phyloP scores from a whole-genome alignment of 1,140 invertebrate species.

The Phenacoccus solenopsis region DNA sequence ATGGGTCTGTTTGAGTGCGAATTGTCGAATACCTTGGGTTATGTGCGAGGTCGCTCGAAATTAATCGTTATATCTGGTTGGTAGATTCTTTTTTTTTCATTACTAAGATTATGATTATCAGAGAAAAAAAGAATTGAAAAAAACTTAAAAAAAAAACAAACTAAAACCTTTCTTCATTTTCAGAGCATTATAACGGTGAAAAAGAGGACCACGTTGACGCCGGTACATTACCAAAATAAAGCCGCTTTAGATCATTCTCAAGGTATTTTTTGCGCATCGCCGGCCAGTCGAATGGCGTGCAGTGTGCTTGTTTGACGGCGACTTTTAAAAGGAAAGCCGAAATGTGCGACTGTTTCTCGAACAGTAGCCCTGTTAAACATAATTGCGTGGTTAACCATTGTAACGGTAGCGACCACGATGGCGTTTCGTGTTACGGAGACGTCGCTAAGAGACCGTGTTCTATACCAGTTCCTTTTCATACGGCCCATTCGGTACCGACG shows the following conservation, averaged over 20 bases:
- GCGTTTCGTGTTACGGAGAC: neutral
- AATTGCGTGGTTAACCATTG: slow-evolving; percentile 4
- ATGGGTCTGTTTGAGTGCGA: slow-evolving; percentile 79
- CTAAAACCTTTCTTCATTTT: neutral
- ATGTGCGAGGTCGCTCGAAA: slow-evolving; percentile 39
- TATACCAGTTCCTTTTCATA: slow-evolving; percentile 9
- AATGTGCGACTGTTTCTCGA: neutral
- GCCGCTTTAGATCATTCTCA: neutral
- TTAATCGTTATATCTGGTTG: slow-evolving; percentile 44
- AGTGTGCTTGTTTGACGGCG: slow-evolving; percentile 1
- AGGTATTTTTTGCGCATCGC: neutral
- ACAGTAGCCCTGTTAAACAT: neutral
- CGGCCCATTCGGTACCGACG: neutral
- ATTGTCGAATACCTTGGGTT: slow-evolving; percentile 71
- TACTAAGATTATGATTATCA: neutral
- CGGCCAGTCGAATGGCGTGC: neutral
- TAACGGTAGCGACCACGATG: neutral
- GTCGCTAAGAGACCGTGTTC: neutral
- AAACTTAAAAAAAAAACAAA: too few species aligned
- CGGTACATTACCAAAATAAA: neutral
- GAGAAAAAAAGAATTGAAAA: neutral
- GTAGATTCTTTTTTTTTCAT: neutral
- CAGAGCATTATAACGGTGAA: neutral
- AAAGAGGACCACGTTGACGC: neutral
- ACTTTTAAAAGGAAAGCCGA: neutral